A percentile compares a stretch with the other conserved stretches of the same genome.
Evolutionary conservation across 2,113 vertebrate species (phyloP).

Genomic region (Proteles cristata): DNA sequence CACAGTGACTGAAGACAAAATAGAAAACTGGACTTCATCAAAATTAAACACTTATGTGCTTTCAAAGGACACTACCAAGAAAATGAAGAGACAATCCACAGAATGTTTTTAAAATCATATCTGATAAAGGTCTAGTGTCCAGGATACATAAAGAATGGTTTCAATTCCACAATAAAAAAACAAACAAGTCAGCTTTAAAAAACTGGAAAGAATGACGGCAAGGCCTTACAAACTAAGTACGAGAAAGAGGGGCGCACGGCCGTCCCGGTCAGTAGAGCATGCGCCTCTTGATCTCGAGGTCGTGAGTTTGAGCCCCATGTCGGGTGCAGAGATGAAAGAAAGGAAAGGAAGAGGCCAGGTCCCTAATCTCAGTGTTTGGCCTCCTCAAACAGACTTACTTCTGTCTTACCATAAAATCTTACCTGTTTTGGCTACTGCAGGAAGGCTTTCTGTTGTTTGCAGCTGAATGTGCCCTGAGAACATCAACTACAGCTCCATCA

Average conservation of each 20-base stretch:
- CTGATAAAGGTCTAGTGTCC: background rate
- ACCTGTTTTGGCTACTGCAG: background rate
- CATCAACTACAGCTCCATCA: rapidly evolving
- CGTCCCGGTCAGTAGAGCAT: background rate
- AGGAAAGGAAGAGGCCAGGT: background rate
- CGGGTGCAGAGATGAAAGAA: background rate
- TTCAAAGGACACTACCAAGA: background rate
- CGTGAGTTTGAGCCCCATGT: background rate
- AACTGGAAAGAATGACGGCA: background rate
- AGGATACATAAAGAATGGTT: background rate
- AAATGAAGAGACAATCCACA: background rate
- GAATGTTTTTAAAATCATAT: background rate
- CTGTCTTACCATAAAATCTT: background rate
- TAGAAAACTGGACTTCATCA: background rate
- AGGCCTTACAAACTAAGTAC: background rate
- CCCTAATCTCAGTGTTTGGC: background rate
- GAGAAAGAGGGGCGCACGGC: background rate
- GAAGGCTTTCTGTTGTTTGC: background rate
- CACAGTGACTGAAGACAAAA: background rate
- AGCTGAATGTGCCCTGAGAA: background rate
- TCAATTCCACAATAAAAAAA: background rate
- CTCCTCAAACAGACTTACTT: background rate
- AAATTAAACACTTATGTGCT: background rate
- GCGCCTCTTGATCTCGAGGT: background rate
- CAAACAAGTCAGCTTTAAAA: background rate